Evolutionary conservation across 2,888 invertebrate species (phyloP), one percentile per base, ranked within the genome.

Genomic region (Morpho helenor): DNA sequence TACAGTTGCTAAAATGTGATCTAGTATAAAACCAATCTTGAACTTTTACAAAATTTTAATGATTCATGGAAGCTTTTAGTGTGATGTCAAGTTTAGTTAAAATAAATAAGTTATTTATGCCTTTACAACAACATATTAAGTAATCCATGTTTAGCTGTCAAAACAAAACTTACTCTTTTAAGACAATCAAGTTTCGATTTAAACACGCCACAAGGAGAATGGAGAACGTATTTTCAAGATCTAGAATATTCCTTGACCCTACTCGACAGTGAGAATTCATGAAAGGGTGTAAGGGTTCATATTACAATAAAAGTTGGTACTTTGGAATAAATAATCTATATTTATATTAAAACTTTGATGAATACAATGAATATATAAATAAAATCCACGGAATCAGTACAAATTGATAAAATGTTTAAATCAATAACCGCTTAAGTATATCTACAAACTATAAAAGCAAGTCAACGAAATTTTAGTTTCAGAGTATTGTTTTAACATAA

Each of bases 211-310:
- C 45, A 52, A 52, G 52, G 49, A 61, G 62, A 64, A 62, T 59
- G 60, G 66, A 64, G 67, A 68, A 63, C 62, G 67, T 62, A 68
- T 67, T 59, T 61, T 66, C 57, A 68, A 66, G 65, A 68, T 84
- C 84, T 83, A 83, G 86, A 85, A 85, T 72, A 74, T 84, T 84
- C 84, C 72, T 66, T 72, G 62, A 60, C 65, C 61, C 56, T 52
- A 64, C 56, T 57, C 58, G 53, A 58, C 48, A 52, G 50, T 55
- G 43, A 57, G 6, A 49, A 51, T 60, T 47, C 52, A 54, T 56
- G 46, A 49, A 55, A 61, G 67, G 67, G 62, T 64, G 57, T 65
- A 53, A 59, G 64, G 69, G 68, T 63, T 64, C 59, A 61, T 52
- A 60, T 49, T 60, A 54, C 58, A 71, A 70, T 70, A 69, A 70